Evolutionary conservation across 2,113 vertebrate genomes (phyloP), one percentile per base, ranked within the genome.

Genomic region (Brienomyrus brachyistius): DNA sequence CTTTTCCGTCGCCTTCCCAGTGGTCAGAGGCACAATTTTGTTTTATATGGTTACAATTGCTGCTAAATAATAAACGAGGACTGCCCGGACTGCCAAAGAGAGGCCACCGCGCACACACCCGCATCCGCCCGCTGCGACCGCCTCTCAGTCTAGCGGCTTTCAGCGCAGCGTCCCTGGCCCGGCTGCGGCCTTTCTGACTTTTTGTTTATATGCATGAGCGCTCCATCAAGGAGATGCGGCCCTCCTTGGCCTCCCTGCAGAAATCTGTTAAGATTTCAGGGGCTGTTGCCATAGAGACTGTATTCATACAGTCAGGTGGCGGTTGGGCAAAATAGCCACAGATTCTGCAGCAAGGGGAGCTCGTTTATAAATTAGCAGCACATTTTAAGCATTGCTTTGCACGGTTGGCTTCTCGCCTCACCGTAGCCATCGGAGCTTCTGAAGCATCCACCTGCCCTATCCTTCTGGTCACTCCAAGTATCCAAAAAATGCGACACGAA

Each of bases 231-330:
- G 74, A 80, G 74, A 43, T 5, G 15, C 74, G 74, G 5, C 35
- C 74, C 74, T 80, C 74, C 74, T 80, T 80, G 74, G 74, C 74
- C 74, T 80, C 74, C 43, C 74, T 77, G 35, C 74, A 17, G 74
- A 80, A 80, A 80, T 80, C 74, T 80, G 74, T 80, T 80, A 80
- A 80, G 74, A 80, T 80, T 80, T 80, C 74, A 80, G 74, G 35
- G 74, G 35, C 74, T 43, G 74, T 80, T 80, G 74, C 74, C 74
- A 80, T 80, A 80, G 74, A 80, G 31, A 80, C 74, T 80, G 74
- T 80, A 80, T 43, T 80, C n/a, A 80, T 80, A 80, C 74, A 80
- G 74, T 80, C 35, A 80, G 74, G 74, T 80, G 74, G 74, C 74
- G 35, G 74, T 43, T 80, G 74, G 74, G 74, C 74, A 80, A 80